These are phyloP conservation scores for Fregetta grallaria DNA, from an alignment of 2,113 vertebrate genomes.

Conservation along the genomic window DNA sequence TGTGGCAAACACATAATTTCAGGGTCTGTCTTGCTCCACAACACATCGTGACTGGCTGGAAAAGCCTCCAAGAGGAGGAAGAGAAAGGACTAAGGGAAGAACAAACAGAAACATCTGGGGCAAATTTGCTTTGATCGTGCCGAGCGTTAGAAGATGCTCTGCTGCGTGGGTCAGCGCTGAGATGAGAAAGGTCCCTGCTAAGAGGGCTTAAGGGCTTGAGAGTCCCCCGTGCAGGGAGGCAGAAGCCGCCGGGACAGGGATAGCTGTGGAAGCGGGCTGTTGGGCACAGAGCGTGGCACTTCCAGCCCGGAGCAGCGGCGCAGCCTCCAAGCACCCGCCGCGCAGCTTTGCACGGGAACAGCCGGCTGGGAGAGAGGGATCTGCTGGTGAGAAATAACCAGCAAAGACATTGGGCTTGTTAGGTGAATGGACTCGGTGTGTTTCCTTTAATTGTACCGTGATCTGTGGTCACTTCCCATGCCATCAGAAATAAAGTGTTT, in stretches of 20 bases:
- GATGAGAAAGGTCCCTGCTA: not conserved
- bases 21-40: not conserved
- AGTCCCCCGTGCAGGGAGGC: not conserved
- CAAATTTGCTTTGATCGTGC: not conserved
- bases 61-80: not conserved
- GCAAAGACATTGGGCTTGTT: not conserved
- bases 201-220: not conserved
- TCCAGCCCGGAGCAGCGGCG: not conserved
- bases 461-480: not conserved
- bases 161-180: not conserved
- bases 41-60: not conserved
- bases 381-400: not conserved
- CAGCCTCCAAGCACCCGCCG: not conserved
- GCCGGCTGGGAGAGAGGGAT: not conserved
- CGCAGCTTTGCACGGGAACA: not conserved
- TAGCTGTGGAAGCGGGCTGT: not conserved
- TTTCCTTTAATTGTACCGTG: not conserved
- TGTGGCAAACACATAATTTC: not conserved
- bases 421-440: too few relatives aligned
- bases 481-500: not conserved
- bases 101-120: not conserved
- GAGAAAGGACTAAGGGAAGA: not conserved
- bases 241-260: not conserved
- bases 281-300: rapidly evolving
- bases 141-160: not conserved